Evolutionary conservation across 2,888 invertebrate genomes (phyloP).

Genomic region (Alviniconcha strummeri): DNA sequence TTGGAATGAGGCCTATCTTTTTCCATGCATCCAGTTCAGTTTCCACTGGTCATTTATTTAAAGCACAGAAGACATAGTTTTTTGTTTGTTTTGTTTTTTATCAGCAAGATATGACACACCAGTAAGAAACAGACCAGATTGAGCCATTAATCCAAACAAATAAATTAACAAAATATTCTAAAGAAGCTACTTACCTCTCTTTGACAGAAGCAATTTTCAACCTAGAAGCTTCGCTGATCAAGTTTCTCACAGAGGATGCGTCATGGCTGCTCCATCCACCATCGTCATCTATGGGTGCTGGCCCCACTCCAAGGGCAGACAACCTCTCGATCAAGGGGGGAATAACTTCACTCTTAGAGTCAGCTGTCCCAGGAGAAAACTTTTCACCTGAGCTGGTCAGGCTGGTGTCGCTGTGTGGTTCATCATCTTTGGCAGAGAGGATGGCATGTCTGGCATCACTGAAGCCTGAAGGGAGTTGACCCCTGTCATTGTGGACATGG

Average conservation of each 20-base stretch:
- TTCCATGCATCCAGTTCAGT: too few species aligned
- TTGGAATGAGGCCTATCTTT: too few species aligned
- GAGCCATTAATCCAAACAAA: too few species aligned
- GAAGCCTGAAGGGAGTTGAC: too few species aligned
- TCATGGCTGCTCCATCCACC: neutral
- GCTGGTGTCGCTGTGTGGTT: neutral
- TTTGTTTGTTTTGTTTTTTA: too few species aligned
- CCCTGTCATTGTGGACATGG: too few species aligned
- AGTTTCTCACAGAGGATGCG: conserved; percentile 18
- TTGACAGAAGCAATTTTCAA: conserved; percentile 27
- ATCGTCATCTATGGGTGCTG: conserved; percentile 32
- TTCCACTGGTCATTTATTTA: too few species aligned
- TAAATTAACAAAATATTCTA: neutral
- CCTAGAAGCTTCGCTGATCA: conserved; percentile 28
- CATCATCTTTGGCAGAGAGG: neutral
- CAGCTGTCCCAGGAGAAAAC: neutral
- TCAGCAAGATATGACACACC: too few species aligned
- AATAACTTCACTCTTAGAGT: conserved; percentile 34
- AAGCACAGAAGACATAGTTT: too few species aligned
- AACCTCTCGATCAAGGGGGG: conserved; percentile 44
- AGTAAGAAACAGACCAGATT: too few species aligned
- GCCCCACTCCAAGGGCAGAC: conserved; percentile 36
- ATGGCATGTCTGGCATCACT: too few species aligned
- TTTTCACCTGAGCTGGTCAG: neutral
- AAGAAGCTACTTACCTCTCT: conserved; percentile 28